Evolutionary conservation across 1,140 invertebrate genomes (phyloP).

Genomic region (Neodiprion lecontei): DNA sequence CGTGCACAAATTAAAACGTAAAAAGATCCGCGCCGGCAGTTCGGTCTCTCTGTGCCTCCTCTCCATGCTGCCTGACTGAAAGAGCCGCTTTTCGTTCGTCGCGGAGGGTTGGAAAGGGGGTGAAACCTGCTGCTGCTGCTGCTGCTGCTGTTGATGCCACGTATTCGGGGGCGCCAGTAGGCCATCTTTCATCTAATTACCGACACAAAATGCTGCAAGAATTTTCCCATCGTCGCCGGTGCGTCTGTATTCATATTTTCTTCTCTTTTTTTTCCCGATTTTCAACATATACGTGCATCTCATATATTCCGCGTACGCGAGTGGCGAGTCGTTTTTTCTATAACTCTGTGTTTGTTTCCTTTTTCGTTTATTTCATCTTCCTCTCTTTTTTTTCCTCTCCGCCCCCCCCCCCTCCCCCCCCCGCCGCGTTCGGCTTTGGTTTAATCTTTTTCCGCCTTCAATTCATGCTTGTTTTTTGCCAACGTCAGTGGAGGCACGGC

Average conservation of each 20-base stretch:
- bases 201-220: constrained; percentile 53
- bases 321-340: not conserved
- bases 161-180: constrained; percentile 16
- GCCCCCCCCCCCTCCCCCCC: constrained; percentile 7
- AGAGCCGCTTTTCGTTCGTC: not conserved
- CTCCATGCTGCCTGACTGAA: constrained; percentile 20
- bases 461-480: no score
- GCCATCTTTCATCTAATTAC: constrained; percentile 59
- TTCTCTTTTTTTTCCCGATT: not conserved
- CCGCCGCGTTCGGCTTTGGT: constrained; percentile 1
- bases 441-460: no score
- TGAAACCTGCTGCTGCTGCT: constrained; percentile 21
- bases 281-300: not conserved
- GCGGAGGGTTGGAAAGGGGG: constrained; percentile 23
- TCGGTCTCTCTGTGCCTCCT: constrained; percentile 8
- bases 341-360: not conserved
- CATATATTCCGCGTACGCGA: not conserved
- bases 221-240: constrained; percentile 36
- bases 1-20: constrained; percentile 50
- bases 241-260: not conserved
- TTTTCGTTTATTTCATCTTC: constrained; percentile 23
- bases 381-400: constrained; percentile 21
- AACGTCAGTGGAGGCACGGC: no score
- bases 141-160: constrained; percentile 30
- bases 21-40: constrained; percentile 33